A percentile compares a stretch with the other conserved stretches of the same genome.
Evolutionary conservation across 2,888 invertebrate genomes (phyloP).

Genomic region (Gonocerus acuteangulatus): DNA sequence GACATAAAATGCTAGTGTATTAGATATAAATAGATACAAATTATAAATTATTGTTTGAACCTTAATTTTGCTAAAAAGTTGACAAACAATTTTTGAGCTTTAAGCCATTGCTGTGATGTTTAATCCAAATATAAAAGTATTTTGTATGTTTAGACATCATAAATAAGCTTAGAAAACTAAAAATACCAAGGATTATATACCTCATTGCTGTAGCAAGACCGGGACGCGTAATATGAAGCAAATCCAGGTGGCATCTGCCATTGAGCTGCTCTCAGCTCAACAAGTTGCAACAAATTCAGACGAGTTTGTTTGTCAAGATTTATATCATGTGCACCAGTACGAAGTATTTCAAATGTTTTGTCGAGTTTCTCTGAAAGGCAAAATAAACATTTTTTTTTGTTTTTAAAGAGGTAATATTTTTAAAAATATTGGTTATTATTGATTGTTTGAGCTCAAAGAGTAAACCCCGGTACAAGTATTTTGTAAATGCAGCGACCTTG

Average conservation of each 20-base stretch:
- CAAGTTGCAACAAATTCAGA: constrained; percentile 80
- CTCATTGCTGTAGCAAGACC: not conserved
- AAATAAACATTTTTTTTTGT: constrained; percentile 6
- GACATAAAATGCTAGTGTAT: too few species aligned
- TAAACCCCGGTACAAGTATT: too few species aligned
- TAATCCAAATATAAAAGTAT: not conserved
- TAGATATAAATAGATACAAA: too few species aligned
- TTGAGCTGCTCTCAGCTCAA: constrained; percentile 84
- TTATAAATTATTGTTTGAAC: too few species aligned
- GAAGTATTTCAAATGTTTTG: constrained; percentile 71
- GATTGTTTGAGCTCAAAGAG: too few species aligned
- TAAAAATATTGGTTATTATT: not conserved
- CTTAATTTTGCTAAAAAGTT: too few species aligned
- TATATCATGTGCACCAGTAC: constrained; percentile 82
- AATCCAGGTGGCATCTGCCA: constrained; percentile 82
- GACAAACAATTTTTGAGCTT: too few species aligned
- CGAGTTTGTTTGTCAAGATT: constrained; percentile 77
- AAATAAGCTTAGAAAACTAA: too few species aligned
- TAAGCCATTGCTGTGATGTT: too few species aligned
- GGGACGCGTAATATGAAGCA: constrained; percentile 62
- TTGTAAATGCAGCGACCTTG: too few species aligned
- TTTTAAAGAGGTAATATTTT: constrained; percentile 14
- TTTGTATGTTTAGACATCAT: not conserved
- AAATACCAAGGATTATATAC: too few species aligned
- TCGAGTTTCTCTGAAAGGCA: constrained; percentile 67